A percentile compares a stretch with the other conserved stretches of the same genome.
Evolutionary conservation across 2,113 vertebrate genomes (phyloP).

Genomic region (Corvus hawaiiensis): DNA sequence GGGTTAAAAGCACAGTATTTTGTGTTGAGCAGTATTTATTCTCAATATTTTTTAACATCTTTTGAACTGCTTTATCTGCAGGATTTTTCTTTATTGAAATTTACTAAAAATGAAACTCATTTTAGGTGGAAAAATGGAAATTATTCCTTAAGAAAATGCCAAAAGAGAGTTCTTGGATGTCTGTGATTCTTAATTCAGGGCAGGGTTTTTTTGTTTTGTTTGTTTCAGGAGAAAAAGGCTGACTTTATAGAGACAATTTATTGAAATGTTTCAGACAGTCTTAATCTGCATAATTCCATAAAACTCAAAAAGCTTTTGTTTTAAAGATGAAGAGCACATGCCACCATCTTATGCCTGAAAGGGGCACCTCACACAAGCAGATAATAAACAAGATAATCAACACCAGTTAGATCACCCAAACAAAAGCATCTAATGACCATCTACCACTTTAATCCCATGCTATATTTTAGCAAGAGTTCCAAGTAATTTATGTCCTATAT

Average conservation of each 20-base stretch:
- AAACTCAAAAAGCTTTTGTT: neutral
- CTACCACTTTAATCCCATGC: neutral
- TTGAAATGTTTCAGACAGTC: neutral
- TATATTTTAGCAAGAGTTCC: neutral
- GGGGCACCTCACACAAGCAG: neutral
- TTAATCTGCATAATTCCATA: neutral
- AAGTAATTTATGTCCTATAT: neutral
- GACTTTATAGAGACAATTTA: neutral
- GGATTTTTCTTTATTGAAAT: neutral
- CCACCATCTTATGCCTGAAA: neutral
- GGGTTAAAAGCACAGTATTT: neutral
- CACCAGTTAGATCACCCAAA: neutral
- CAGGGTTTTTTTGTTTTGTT: fast-evolving
- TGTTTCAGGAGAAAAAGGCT: neutral
- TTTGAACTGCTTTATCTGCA: neutral
- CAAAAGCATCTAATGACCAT: neutral
- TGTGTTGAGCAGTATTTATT: neutral
- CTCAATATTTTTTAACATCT: neutral
- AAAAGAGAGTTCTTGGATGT: neutral
- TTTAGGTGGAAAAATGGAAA: neutral
- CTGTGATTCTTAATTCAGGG: neutral
- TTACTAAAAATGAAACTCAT: neutral
- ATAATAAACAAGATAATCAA: neutral
- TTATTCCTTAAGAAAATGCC: neutral
- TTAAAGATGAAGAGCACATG: neutral